Conservation (phyloP, 2,888 invertebrate genomes). For the Tetragonisca angustula region DNA sequence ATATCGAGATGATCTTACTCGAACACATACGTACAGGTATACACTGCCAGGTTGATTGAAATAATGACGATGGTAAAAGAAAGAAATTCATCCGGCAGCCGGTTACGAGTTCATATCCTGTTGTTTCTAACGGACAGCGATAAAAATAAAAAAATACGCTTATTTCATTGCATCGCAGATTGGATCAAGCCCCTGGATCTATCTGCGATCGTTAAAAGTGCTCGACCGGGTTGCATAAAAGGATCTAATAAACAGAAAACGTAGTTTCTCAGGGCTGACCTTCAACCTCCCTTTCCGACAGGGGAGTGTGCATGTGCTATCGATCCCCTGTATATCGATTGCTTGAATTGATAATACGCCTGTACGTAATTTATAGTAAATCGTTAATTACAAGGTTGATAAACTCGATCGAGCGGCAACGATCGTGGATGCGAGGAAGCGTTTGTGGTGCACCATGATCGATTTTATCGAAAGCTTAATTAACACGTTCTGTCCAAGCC, state of each 20-base stretch:
- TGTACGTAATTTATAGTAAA: slow-evolving; percentile 46
- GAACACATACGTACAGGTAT: no score
- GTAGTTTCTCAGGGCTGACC: slow-evolving; percentile 36
- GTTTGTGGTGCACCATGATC: neutral
- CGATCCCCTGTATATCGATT: slow-evolving; percentile 49
- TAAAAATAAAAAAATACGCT: slow-evolving; percentile 4
- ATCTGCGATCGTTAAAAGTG: neutral
- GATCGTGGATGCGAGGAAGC: neutral
- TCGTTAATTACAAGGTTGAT: slow-evolving; percentile 58
- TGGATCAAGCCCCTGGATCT: neutral
- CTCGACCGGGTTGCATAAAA: slow-evolving; percentile 20
- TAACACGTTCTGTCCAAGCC: neutral
- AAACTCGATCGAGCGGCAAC: slow-evolving; percentile 15
- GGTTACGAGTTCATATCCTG: slow-evolving; percentile 31
- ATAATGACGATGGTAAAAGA: neutral
- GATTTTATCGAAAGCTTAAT: slow-evolving; percentile 46
- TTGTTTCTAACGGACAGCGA: neutral
- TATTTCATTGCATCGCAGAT: neutral
- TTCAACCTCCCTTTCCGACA: slow-evolving; percentile 19
- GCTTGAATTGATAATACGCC: slow-evolving; percentile 32
- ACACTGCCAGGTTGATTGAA: slow-evolving; percentile 6
- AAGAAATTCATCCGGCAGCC: neutral
- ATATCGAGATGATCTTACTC: neutral
- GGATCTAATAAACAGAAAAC: slow-evolving; percentile 39
- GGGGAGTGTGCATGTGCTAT: neutral